Evolutionary conservation across 2,113 vertebrate species (phyloP).

Genomic region (Phalacrocorax aristotelis): DNA sequence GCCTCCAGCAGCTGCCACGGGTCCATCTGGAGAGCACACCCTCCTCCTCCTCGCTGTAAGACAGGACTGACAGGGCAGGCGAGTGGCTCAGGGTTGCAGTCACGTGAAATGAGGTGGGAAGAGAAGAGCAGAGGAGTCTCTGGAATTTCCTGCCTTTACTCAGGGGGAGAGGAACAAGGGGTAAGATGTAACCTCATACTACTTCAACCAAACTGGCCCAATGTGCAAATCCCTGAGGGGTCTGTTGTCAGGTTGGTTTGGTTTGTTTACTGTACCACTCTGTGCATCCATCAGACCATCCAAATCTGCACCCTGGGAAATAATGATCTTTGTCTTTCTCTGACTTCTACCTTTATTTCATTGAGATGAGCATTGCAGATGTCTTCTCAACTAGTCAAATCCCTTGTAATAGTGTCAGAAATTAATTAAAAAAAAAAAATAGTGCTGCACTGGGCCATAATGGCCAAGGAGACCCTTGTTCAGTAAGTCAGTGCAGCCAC

Average conservation of each 20-base stretch:
- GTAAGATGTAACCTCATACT: not conserved
- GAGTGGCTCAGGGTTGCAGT: not conserved
- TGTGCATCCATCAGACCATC: not conserved
- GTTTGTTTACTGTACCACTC: not conserved
- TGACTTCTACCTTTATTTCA: not conserved
- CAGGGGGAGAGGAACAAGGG: not conserved
- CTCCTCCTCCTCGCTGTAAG: not conserved
- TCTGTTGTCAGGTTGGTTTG: not conserved
- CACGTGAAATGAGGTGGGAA: not conserved
- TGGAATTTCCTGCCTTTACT: no score
- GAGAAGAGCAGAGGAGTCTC: not conserved
- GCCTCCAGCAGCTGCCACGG: not conserved
- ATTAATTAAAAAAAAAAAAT: not conserved
- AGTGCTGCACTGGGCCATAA: not conserved
- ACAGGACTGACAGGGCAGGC: not conserved
- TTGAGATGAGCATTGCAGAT: not conserved
- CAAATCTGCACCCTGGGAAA: not conserved
- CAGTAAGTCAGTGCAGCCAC: not conserved
- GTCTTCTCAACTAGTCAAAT: not conserved
- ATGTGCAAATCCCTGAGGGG: accelerated
- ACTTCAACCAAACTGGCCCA: not conserved
- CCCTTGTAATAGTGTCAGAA: not conserved
- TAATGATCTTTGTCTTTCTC: not conserved
- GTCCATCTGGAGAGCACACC: not conserved
- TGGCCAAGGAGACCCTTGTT: not conserved